Evolutionary conservation across 2,797 vertebrate species (phyloP), one percentile per base, ranked within the genome.

Genomic region (Sebastes alutus): DNA sequence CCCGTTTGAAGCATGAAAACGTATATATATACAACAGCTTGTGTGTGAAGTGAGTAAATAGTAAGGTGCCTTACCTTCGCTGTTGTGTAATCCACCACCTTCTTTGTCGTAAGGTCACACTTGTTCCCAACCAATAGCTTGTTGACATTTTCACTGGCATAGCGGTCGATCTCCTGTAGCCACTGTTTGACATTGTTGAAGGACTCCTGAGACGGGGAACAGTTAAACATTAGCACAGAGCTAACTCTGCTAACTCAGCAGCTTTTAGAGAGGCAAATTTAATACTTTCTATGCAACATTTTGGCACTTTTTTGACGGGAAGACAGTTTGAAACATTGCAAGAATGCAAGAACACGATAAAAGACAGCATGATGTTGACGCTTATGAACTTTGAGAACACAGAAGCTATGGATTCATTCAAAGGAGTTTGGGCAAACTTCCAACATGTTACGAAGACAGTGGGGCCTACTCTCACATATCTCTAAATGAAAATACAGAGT

Each of bases 91-190:
- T 99, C 98, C 96, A 99, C 98, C 94, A 99, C 98, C 95, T 99
- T 99, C 96, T 99, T 99, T 91, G 98, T 99, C 82, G 98, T 99
- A 94, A 99, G 95, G 93, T 99, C 98, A 92, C 98, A 99, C 90
- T 99, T 99, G 96, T 99, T 99, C 84, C 98, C 98, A 89, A 99
- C 98, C 97, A 99, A 96, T 89, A 99, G 96, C 96, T 99, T 99
- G 97, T 99, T 99, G 95, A 99, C 98, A 18, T 99, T 99, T 96
- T 99, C 98, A 95, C 98, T 99, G 96, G 98, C 98, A 11, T 99
- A 99, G 83, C 98, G 98, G 89, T 99, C 98, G 84, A 99, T 99
- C 94, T 99, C 98, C 94, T 99, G 98, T 92, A 99, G 97, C 98
- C 98, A 99, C 92, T 99, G 98, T 93, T 99, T 99, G 91, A 99